Base-by-base conservation (phyloP, 1,140 invertebrate genomes). In the Parapsyche elsis region DNA sequence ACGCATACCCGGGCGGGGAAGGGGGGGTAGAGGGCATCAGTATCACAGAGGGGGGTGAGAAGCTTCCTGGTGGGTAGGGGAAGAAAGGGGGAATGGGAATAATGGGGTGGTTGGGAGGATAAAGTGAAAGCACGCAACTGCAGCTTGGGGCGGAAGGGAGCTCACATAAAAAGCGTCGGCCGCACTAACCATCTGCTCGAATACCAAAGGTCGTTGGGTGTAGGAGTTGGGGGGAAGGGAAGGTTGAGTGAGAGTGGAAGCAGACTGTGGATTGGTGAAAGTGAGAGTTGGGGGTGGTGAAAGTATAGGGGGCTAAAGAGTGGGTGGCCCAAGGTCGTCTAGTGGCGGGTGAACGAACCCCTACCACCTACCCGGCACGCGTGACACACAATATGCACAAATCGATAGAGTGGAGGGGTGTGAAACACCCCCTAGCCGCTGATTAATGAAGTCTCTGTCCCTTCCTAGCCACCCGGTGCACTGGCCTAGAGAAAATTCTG, bases 381-480 rank as follows among this genome's bases (percentile, higher is more conserved):
- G 82, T 83, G 79, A 83, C 82, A 83, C 82, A 83, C 82, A 81
- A 76, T 83, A 81, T 83, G 82, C 82, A 83, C 82, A 81, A 83
- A 83, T 83, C 82, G 82, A 83, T 83, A 83, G 71, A 38, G 73
- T 49, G 23, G 61, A 44, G 23, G 61, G 59, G 12, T 61, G 67
- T 23, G 61, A 16, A 21, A 0, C 9, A 16, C 24, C 67, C 14
- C 49, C 19, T 1, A 16, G 19, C 19, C 74, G n/a, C 19, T 67
- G 64, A 67, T 67, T 67, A 73, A 53, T 67, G 64, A 23, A 30
- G 24, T 1, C 76, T 21, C 53, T n/a, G 76, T 5, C 16, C 9
- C 76, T 45, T 24, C 10, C 26, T 73, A 1, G 7, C 16, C 26
- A 7, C 12, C 24, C 57, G 53, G 9, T 59, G 59, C 76, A 64